phyloP scores from a whole-genome alignment of 2,888 invertebrate genomes.

The Caenorhabditis wallacei region DNA sequence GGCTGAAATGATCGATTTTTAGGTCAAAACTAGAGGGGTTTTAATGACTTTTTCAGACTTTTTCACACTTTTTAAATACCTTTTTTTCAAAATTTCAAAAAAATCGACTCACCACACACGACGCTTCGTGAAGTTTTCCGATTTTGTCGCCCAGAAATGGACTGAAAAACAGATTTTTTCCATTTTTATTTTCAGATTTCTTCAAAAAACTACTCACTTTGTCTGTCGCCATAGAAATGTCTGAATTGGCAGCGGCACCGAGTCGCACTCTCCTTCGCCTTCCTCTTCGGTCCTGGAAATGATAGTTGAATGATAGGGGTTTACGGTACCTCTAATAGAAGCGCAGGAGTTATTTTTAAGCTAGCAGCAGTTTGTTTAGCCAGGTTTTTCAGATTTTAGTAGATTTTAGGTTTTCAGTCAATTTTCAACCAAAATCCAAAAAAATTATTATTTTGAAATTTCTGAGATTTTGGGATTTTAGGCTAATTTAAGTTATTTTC shows the following conservation, averaged over 20 bases:
- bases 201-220: conserved; percentile 85
- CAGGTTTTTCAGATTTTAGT: not conserved
- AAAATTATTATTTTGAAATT: too few relatives aligned
- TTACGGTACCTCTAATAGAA: too few relatives aligned
- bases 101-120: conserved; percentile 91
- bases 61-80: not conserved
- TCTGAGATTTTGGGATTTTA: too few relatives aligned
- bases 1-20: too few relatives aligned
- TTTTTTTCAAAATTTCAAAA: conserved; percentile 1
- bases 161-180: conserved; percentile 86
- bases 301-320: too few relatives aligned
- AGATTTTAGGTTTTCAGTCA: not conserved
- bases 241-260: conserved; percentile 95
- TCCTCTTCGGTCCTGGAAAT: conserved; percentile 77
- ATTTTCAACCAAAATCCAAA: not conserved
- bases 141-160: conserved; percentile 96
- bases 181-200: too few relatives aligned
- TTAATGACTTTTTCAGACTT: too few relatives aligned
- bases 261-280: conserved; percentile 86
- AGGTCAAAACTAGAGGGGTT: too few relatives aligned
- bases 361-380: too few relatives aligned
- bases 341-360: too few relatives aligned
- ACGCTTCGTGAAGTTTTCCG: conserved; percentile 96
- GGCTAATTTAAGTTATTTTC: too few relatives aligned
- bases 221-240: conserved; percentile 98